Evolutionary conservation across 2,888 invertebrate genomes (phyloP).

Genomic region (Yponomeuta malinellus): DNA sequence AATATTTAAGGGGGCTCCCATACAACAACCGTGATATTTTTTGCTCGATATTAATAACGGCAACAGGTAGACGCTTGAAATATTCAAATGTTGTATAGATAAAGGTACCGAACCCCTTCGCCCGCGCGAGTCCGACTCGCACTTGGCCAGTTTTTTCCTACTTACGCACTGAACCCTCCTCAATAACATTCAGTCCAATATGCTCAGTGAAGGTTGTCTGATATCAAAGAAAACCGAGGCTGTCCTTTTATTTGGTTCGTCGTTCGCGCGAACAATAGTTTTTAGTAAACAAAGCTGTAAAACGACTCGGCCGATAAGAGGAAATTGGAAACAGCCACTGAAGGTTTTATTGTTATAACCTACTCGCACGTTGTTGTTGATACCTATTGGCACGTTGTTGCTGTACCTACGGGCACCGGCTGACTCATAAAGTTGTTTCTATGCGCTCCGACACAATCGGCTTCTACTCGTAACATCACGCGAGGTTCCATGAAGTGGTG

Average conservation of each 20-base stretch:
- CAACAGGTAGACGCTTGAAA: too few relatives aligned
- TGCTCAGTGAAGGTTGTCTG: too few relatives aligned
- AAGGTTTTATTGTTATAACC: slow-evolving; percentile 1
- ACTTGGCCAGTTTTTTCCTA: not conserved
- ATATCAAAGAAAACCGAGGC: not conserved
- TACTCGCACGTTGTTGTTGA: not conserved
- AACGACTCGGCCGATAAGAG: slow-evolving; percentile 4
- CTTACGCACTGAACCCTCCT: too few relatives aligned
- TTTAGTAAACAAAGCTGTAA: slow-evolving; percentile 13
- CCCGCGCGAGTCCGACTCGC: too few relatives aligned
- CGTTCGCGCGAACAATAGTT: slow-evolving; percentile 15
- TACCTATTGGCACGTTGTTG: not conserved
- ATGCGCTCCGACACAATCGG: not conserved
- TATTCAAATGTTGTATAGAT: too few relatives aligned
- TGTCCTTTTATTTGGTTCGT: not conserved
- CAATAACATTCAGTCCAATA: too few relatives aligned
- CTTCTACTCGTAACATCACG: not conserved
- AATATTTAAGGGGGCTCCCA: too few relatives aligned
- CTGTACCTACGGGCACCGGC: not conserved
- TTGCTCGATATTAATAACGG: too few relatives aligned
- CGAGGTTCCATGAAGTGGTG: not conserved
- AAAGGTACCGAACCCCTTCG: too few relatives aligned
- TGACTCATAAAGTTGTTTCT: not conserved
- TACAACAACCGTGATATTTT: too few relatives aligned
- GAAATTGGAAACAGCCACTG: slow-evolving; percentile 2